Evolutionary conservation across 2,797 vertebrate genomes (phyloP).

Genomic region (Pipistrellus pipistrellus): DNA sequence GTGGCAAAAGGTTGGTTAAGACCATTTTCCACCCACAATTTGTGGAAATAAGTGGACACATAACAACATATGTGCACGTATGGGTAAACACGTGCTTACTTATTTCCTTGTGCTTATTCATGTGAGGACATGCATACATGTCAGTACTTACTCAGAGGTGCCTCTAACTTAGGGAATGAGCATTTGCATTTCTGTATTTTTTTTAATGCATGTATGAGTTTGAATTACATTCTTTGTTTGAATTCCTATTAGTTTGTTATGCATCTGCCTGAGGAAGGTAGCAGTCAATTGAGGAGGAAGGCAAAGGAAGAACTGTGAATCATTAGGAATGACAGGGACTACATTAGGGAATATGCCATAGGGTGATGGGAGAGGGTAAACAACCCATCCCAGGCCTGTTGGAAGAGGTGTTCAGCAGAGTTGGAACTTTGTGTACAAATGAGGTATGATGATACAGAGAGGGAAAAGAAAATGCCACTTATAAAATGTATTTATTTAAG

Average conservation of each 20-base stretch:
- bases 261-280: not conserved
- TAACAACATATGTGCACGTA: not conserved
- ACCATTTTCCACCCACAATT: not conserved
- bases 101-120: no score
- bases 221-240: conserved; percentile 12
- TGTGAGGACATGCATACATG: not conserved
- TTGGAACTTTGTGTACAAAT: not conserved
- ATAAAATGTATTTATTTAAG: not conserved
- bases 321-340: not conserved
- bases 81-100: no score
- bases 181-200: not conserved
- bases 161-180: not conserved
- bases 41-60: not conserved
- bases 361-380: not conserved
- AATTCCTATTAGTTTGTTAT: not conserved
- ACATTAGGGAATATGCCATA: not conserved
- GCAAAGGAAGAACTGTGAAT: not conserved
- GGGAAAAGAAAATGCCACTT: not conserved
- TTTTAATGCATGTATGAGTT: not conserved
- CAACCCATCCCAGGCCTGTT: not conserved
- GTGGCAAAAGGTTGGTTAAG: not conserved
- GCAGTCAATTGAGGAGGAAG: not conserved
- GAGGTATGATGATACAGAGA: not conserved
- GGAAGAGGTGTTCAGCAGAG: not conserved
- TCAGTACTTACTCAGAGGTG: not conserved